phyloP scores from a whole-genome alignment of 2,888 invertebrate genomes.

The Auanema freiburgensis region DNA sequence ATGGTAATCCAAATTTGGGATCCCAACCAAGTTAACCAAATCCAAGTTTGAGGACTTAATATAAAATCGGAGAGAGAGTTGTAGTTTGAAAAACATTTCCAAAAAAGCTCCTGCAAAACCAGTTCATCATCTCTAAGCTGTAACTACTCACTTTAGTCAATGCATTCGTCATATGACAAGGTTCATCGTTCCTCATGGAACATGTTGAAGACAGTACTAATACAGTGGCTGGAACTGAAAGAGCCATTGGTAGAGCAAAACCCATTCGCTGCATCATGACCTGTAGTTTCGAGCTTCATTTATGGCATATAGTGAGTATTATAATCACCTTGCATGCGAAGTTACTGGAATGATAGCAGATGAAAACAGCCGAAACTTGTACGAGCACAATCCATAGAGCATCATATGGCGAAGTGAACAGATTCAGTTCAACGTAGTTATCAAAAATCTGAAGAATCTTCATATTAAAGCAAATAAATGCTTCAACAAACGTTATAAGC shows the following conservation, averaged over 20 bases:
- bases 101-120: constrained; percentile 73
- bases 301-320: no score
- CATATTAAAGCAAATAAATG: background rate
- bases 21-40: constrained; percentile 58
- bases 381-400: constrained; percentile 65
- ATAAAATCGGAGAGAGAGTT: constrained; percentile 40
- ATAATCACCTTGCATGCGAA: constrained; percentile 69
- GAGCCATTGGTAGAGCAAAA: constrained; percentile 91
- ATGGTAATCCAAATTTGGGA: constrained; percentile 90
- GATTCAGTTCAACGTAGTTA: constrained; percentile 57
- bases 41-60: constrained; percentile 53
- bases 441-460: constrained; percentile 50
- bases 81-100: constrained; percentile 77
- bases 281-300: no score
- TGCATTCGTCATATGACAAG: constrained; percentile 81
- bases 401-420: constrained; percentile 63
- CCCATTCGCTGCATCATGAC: constrained; percentile 86
- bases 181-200: constrained; percentile 75
- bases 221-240: constrained; percentile 86
- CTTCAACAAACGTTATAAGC: constrained; percentile 44
- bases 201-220: constrained; percentile 66
- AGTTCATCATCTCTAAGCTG: background rate
- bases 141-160: constrained; percentile 64
- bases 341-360: constrained; percentile 68
- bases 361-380: constrained; percentile 61